Conservation (phyloP, 2,113 vertebrate genomes). For the Cyprinodon tularosa region DNA sequence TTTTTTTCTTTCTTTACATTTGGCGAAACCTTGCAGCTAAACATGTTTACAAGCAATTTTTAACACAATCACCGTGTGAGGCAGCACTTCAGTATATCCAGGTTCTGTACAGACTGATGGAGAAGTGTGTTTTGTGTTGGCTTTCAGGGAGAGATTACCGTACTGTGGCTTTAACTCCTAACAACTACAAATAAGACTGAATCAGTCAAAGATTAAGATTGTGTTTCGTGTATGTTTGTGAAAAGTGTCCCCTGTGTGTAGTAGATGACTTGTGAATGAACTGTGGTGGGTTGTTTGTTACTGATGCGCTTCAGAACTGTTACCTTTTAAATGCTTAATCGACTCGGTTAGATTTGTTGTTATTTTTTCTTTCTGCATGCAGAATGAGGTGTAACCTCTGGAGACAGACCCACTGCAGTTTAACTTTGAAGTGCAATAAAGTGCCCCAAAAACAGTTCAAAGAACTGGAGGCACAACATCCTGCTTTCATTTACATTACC, state of each 20-base stretch:
- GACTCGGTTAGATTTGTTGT: conserved; percentile 3
- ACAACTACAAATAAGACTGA: conserved; percentile 29
- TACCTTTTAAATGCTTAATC: neutral
- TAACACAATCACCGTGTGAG: conserved; percentile 20
- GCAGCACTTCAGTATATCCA: conserved; percentile 42
- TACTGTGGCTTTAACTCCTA: conserved; percentile 43
- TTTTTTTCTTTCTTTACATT: conserved; percentile 25
- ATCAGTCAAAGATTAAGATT: conserved; percentile 48
- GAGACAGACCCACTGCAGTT: conserved; percentile 14
- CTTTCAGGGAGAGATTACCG: conserved; percentile 3
- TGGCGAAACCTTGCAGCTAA: conserved; percentile 63
- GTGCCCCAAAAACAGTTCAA: neutral
- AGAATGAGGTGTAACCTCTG: neutral
- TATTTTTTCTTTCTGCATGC: neutral
- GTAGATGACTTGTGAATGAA: neutral
- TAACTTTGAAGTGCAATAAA: conserved; percentile 54
- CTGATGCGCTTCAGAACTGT: conserved; percentile 12
- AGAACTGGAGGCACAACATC: neutral
- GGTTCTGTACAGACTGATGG: conserved; percentile 49
- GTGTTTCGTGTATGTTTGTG: conserved; percentile 27
- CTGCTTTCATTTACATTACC: neutral
- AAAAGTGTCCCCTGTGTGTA: neutral
- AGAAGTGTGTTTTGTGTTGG: neutral
- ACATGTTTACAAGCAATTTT: conserved; percentile 55
- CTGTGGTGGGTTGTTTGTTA: conserved; percentile 1